Evolutionary conservation across 2,113 vertebrate genomes (phyloP).

Genomic region (Hucho hucho): DNA sequence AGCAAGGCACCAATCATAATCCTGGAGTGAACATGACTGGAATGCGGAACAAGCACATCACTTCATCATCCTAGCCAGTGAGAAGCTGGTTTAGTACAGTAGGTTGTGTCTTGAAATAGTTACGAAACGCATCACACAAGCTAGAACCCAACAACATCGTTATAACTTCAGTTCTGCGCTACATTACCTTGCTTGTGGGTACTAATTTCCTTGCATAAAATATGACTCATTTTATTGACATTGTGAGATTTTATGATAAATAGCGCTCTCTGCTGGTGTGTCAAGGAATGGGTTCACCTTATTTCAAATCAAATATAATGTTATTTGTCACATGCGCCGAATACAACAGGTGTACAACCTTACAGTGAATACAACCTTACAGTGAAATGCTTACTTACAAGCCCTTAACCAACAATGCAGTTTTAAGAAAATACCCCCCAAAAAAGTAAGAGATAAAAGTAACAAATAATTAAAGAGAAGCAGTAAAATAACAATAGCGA

Average conservation of each 20-base stretch:
- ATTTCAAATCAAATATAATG: no score
- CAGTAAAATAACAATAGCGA: no score
- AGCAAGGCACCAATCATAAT: background rate
- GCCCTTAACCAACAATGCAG: no score
- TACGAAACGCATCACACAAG: background rate
- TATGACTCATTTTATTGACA: background rate
- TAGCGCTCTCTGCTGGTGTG: background rate
- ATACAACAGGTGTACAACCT: no score
- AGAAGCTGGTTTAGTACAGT: background rate
- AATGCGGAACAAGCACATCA: background rate
- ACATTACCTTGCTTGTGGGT: background rate
- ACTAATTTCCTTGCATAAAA: background rate
- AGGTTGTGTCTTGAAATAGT: background rate
- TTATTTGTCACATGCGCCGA: no score
- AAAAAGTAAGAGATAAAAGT: no score
- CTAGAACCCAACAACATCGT: background rate
- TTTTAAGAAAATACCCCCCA: no score
- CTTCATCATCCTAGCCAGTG: background rate
- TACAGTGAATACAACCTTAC: no score
- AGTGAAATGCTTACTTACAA: no score
- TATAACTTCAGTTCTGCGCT: background rate
- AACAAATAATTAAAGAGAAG: no score
- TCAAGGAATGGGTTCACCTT: background rate
- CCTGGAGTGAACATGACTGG: background rate
- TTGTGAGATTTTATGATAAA: background rate